Percentiles rank a stretch among this genome's conserved stretches.
phyloP scores from a whole-genome alignment of 2,113 vertebrate genomes.

The Oreotrochilus melanogaster region DNA sequence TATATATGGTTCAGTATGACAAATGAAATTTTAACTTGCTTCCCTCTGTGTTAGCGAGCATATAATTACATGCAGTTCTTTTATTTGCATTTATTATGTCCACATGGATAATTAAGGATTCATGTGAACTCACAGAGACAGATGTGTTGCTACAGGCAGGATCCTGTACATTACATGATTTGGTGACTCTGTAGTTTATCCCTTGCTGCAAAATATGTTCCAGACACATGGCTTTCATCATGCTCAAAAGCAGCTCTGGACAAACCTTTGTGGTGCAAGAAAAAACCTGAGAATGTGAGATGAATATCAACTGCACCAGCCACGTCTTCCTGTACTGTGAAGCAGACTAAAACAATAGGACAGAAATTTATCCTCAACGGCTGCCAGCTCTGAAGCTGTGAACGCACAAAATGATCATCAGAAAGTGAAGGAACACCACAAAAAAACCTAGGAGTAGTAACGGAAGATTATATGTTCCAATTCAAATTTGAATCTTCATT shows the following conservation, averaged over 20 bases:
- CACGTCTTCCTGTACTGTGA: neutral
- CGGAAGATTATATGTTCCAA: neutral
- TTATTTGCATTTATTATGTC: neutral
- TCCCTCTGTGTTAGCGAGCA: neutral
- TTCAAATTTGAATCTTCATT: neutral
- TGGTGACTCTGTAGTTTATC: constrained; percentile 42
- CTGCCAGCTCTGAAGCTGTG: neutral
- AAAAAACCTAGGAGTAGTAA: neutral
- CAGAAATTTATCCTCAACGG: neutral
- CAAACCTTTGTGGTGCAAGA: neutral
- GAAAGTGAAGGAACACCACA: neutral
- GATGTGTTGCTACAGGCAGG: neutral
- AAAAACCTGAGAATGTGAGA: constrained; percentile 1
- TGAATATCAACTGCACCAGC: neutral
- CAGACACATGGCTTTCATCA: neutral
- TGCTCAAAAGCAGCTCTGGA: neutral
- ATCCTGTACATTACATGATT: neutral
- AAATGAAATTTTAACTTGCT: neutral
- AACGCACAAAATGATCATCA: neutral
- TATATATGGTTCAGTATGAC: neutral
- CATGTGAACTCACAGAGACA: neutral
- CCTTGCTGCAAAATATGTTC: neutral
- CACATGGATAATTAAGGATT: neutral
- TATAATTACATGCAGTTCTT: neutral
- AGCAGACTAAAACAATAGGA: neutral